Percentiles rank a stretch among this genome's conserved stretches.
Evolutionary conservation across 2,113 vertebrate genomes (phyloP).

Genomic region (Pygoscelis antarcticus): DNA sequence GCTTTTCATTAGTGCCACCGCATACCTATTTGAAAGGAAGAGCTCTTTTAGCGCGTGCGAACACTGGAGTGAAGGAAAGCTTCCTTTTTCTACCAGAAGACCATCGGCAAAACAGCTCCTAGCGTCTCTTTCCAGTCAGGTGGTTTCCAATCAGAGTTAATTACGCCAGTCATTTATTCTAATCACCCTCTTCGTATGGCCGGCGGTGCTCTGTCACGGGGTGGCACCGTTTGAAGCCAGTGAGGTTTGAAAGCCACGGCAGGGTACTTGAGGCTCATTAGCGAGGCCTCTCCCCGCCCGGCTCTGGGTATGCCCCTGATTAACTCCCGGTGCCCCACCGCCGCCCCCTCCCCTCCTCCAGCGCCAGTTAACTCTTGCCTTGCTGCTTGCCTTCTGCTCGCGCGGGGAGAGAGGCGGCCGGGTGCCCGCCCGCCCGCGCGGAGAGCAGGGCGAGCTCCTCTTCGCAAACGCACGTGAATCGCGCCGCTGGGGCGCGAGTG

Average conservation of each 20-base stretch:
- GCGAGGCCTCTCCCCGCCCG: slow-evolving; percentile 75
- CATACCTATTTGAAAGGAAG: slow-evolving; percentile 77
- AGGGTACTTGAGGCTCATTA: slow-evolving; percentile 80
- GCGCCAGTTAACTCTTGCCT: slow-evolving; percentile 65
- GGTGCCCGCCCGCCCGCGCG: rapidly evolving
- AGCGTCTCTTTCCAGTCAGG: slow-evolving; percentile 79
- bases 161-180: slow-evolving; percentile 85
- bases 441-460: rapidly evolving
- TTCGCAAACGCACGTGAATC: rapidly evolving
- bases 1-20: slow-evolving; percentile 81
- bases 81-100: slow-evolving; percentile 65
- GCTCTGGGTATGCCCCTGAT: slow-evolving; percentile 67
- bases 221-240: slow-evolving; percentile 76
- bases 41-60: slow-evolving; percentile 64
- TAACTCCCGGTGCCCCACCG: not conserved
- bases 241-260: slow-evolving; percentile 77
- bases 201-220: slow-evolving; percentile 70
- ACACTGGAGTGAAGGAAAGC: slow-evolving; percentile 64
- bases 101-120: slow-evolving; percentile 77
- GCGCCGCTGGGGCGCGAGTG: too few species aligned
- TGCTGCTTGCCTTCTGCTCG: slow-evolving; percentile 42
- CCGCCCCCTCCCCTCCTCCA: not conserved
- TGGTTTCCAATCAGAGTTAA: slow-evolving; percentile 84
- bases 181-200: slow-evolving; percentile 75
- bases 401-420: rapidly evolving